Percentiles rank a stretch among this genome's conserved stretches.
These are phyloP conservation scores for Platypus cylindrus DNA, from an alignment of 2,888 invertebrate species.

Conservation along the genomic window DNA sequence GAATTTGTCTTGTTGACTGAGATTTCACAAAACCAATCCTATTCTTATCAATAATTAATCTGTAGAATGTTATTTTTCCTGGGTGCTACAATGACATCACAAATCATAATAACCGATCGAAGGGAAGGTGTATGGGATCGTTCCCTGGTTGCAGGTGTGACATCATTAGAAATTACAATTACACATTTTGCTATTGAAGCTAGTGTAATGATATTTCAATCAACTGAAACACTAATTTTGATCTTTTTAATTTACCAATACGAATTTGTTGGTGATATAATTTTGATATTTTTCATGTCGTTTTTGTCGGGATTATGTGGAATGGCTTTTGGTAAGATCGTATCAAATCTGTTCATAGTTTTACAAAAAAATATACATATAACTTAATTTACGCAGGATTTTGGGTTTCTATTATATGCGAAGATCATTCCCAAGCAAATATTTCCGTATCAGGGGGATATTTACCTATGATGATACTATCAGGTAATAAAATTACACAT, in stretches of 20 bases:
- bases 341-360: background rate
- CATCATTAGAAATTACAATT: conserved; percentile 63
- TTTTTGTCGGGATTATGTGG: conserved; percentile 68
- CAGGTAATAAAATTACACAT: conserved; percentile 8
- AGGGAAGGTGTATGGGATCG: conserved; percentile 80
- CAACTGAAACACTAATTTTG: conserved; percentile 45
- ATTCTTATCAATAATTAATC: background rate
- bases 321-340: conserved; percentile 62
- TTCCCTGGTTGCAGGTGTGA: conserved; percentile 74
- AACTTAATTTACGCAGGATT: conserved; percentile 43
- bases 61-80: conserved; percentile 72
- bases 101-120: conserved; percentile 62
- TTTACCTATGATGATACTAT: conserved; percentile 72
- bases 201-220: conserved; percentile 50
- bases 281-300: conserved; percentile 48
- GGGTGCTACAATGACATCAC: conserved; percentile 70
- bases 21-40: too few relatives aligned
- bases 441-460: conserved; percentile 79
- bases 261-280: conserved; percentile 47
- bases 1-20: too few relatives aligned
- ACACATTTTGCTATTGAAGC: conserved; percentile 70
- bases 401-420: conserved; percentile 66
- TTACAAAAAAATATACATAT: background rate
- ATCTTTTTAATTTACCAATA: conserved; percentile 50
- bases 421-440: conserved; percentile 68